Percentiles rank a stretch among this genome's conserved stretches.
Conservation (phyloP, 2,113 vertebrate genomes). For the Ciconia boyciana region DNA sequence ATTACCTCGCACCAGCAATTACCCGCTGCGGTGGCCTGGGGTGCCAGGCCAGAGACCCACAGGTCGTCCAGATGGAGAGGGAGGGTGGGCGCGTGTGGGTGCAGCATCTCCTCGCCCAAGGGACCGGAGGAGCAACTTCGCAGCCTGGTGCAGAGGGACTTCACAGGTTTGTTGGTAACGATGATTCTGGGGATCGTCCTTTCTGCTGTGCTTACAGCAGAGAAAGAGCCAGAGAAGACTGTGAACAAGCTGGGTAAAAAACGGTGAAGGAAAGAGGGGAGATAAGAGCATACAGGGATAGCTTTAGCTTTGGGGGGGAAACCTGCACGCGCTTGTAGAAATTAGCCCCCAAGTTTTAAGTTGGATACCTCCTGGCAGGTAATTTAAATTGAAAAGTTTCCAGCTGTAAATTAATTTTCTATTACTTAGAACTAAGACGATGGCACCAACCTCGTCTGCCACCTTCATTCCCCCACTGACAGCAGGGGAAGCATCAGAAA, state of each 20-base stretch:
- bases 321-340: not conserved
- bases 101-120: not conserved
- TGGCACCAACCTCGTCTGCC: conserved; percentile 3
- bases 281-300: not conserved
- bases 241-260: not conserved
- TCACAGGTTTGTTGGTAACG: not conserved
- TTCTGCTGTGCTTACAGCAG: not conserved
- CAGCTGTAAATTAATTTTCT: conserved; percentile 5
- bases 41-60: not conserved
- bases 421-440: not conserved
- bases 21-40: not conserved
- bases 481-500: not conserved
- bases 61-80: not conserved
- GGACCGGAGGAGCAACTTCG: not conserved
- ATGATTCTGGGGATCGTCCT: not conserved
- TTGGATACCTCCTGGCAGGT: not conserved
- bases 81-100: not conserved
- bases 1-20: conserved; percentile 54
- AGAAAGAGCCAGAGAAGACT: not conserved
- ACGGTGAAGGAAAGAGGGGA: not conserved
- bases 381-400: not conserved
- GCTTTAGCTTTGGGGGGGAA: not conserved
- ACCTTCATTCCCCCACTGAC: not conserved
- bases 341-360: not conserved
- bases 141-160: not conserved